Conservation (phyloP, 2,797 vertebrate species). For the Eulemur albifrons region DNA sequence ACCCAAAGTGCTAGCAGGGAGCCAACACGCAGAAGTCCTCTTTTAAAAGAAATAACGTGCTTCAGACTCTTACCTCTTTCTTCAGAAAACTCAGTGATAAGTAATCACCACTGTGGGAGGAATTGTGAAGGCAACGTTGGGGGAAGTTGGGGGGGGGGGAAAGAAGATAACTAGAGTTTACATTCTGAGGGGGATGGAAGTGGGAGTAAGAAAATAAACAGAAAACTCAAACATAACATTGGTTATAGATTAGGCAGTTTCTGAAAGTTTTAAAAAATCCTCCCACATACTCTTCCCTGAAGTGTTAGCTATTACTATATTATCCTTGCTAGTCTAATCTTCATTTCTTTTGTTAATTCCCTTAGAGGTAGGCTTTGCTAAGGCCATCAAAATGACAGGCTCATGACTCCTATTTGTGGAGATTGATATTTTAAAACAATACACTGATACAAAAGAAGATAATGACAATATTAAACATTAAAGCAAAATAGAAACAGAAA, state of each 20-base stretch:
- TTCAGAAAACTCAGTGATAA: background rate
- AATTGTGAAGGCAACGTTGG: background rate
- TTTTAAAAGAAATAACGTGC: background rate
- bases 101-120: background rate
- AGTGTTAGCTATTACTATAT: background rate
- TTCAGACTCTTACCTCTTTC: background rate
- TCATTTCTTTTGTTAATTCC: background rate
- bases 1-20: background rate
- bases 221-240: background rate
- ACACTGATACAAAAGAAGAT: background rate
- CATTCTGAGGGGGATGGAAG: background rate
- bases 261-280: background rate
- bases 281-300: background rate
- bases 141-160: background rate
- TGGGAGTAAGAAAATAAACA: background rate
- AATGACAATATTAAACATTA: background rate
- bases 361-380: background rate
- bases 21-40: background rate
- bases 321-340: background rate
- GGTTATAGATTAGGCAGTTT: background rate
- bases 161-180: conserved; percentile 8
- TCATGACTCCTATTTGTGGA: background rate
- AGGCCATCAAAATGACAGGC: background rate
- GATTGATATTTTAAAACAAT: background rate
- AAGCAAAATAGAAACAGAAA: background rate